Base-by-base conservation (phyloP, 2,113 vertebrate species). In the Vimba vimba region DNA sequence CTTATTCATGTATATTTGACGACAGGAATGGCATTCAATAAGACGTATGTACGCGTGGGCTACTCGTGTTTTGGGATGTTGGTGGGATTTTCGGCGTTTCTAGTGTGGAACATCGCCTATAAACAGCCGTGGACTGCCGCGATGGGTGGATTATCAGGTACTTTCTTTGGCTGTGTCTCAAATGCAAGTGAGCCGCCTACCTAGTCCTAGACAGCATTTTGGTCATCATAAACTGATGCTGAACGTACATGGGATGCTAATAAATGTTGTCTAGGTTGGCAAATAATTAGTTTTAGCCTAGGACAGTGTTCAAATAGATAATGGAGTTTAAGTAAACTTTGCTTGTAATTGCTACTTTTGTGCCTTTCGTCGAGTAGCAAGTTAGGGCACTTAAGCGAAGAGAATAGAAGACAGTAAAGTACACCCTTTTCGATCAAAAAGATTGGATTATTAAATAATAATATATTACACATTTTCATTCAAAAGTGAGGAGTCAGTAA, bases 101-200 rank as follows among this genome's bases (percentile, higher is more conserved):
- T 97, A 73, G 91, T 94, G 74, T 98, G 97, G 97, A 97, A 95
- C 89, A 87, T 96, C 86, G 92, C 91, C 68, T 97, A 93, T 92
- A 89, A 77, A 6, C 97, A 98, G 92, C 96, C 95, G 52, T 96
- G 93, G 92, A 98, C 97, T 4, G 96, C 95, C 6, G 96, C 97
- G 80, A 96, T 96, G 94, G 97, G 97, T 69, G 97, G 97, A 68
- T 94, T 98, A 86, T 96, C 97, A 94, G 97, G 97, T 98, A 94
- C 90, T 84, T 30, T 66, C 39, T 12, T 85, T 23, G n/a, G 27
- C 39, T 30, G 39, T 21, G 79, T n/a, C 27, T 66, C 15, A 47
- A 80, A 60, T 43, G 43, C 30, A 43, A 43, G 12, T 17, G 71
- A 75, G 23, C 12, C 23, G 23, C 6, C 71, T 47, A 27, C 43